Evolutionary conservation across 1,140 invertebrate genomes (phyloP), one percentile per base, ranked within the genome.

Genomic region (Copidosoma floridanum): DNA sequence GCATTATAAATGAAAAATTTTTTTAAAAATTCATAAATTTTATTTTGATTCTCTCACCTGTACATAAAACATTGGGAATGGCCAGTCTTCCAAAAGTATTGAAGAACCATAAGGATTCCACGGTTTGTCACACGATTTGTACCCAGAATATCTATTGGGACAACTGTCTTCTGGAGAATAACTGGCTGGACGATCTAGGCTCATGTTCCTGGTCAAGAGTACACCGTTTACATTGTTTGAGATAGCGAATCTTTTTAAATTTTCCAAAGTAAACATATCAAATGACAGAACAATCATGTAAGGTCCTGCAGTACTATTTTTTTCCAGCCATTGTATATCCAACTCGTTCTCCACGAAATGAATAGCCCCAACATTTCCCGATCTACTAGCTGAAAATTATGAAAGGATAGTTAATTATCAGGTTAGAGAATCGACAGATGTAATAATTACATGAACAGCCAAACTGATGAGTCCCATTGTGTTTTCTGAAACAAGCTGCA

Each of bases 391-490:
- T 89, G 65, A 43, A 81, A 80, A 52, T 65, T 54, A 65, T 51
- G 10, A 52, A 46, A 60, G 32, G n/a, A 24, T 47, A 44, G 23
- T 20, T 7, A 37, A 47, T 53, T 18, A 2, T 53, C 10, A 61
- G 58, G 48, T 48, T n/a, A 56, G 54, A 27, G 1, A 35, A 63
- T 38, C 37, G 21, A 10, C 14, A 38, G 16, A 61, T 48, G 18
- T 38, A 35, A 5, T 35, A 10, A 14, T 88, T 84, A 92, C 92
- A 94, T 35, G 89, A 86, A 79, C 94, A 97, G 57, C 95, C 95
- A 71, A 91, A 88, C 76, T 95, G 91, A 83, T 97, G 92, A 18
- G 94, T 96, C 43, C 88, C 92, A 85, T 97, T 97, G 37, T 97
- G 79, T 64, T 91, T 83, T 66, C 93, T 84, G 73, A 94, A 94